Percentiles rank a stretch among this genome's conserved stretches.
Evolutionary conservation across 2,888 invertebrate genomes (phyloP).

Genomic region (Zaprionus obscuricornis): DNA sequence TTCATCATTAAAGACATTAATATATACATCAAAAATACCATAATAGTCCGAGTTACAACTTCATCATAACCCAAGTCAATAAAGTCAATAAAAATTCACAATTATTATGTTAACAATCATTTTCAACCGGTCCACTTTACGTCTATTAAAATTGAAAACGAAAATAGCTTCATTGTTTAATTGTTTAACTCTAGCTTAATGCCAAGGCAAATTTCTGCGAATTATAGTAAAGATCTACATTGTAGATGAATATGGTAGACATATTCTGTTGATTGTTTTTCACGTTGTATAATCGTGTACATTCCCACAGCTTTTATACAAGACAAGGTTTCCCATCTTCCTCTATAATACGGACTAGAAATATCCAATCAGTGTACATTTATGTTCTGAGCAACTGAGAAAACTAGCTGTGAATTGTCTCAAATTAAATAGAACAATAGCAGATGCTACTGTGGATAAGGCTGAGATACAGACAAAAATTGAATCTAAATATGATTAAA

Average conservation of each 20-base stretch:
- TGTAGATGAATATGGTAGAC: conserved; percentile 51
- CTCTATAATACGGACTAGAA: background rate
- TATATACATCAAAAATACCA: no score
- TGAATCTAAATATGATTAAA: background rate
- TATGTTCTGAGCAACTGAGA: conserved; percentile 13
- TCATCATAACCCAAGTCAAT: no score
- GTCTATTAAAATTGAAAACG: conserved; percentile 50
- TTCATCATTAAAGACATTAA: no score
- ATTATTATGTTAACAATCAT: conserved; percentile 49
- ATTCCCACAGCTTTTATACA: no score
- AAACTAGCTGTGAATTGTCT: conserved; percentile 45
- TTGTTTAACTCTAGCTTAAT: conserved; percentile 46
- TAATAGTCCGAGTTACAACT: no score
- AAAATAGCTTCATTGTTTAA: conserved; percentile 59
- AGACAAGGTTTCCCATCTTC: no score
- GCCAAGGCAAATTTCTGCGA: conserved; percentile 64
- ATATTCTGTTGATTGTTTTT: conserved; percentile 64
- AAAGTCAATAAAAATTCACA: conserved; percentile 56
- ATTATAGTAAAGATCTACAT: conserved; percentile 54
- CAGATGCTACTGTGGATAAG: conserved; percentile 57
- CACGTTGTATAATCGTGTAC: no score
- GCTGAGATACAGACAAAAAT: background rate
- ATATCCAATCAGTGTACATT: conserved; percentile 16
- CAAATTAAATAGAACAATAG: conserved; percentile 49
- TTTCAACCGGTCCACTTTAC: conserved; percentile 35